Evolutionary conservation across 2,113 vertebrate species (phyloP).

Genomic region (Misgurnus anguillicaudatus): DNA sequence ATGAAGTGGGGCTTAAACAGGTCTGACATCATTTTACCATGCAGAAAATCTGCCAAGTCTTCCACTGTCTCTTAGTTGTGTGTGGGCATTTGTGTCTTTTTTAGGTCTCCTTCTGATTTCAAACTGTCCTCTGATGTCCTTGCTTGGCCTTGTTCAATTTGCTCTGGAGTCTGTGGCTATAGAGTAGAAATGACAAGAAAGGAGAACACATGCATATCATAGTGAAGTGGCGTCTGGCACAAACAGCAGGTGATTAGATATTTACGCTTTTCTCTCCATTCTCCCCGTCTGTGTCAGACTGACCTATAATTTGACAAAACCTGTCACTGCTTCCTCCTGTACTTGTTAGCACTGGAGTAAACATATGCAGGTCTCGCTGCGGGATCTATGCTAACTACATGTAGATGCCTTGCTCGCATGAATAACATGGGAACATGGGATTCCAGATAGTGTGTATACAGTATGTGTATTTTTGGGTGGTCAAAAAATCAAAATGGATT

Average conservation of each 20-base stretch:
- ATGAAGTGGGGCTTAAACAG: conserved; percentile 59
- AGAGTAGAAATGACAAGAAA: conserved; percentile 6
- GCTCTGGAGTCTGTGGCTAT: conserved; percentile 37
- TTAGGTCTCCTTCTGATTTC: conserved; percentile 64
- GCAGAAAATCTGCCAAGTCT: conserved; percentile 63
- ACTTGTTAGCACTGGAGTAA: conserved; percentile 32
- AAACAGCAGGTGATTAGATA: conserved; percentile 35
- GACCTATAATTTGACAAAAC: conserved; percentile 35
- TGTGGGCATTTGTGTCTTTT: conserved; percentile 70
- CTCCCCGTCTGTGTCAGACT: not conserved
- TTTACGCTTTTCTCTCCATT: conserved; percentile 22
- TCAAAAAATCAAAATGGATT: not conserved
- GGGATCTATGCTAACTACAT: not conserved
- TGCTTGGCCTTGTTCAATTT: conserved; percentile 59
- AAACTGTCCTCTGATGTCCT: conserved; percentile 63
- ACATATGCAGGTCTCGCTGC: conserved; percentile 12
- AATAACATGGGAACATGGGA: not conserved
- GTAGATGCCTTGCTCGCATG: not conserved
- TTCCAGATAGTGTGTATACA: not conserved
- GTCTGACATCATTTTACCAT: conserved; percentile 65
- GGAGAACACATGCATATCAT: conserved; percentile 2
- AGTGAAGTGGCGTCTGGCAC: not conserved
- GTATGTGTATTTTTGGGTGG: not conserved
- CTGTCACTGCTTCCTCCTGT: conserved; percentile 6
- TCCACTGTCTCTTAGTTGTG: conserved; percentile 65